Base-by-base conservation (phyloP, 2,113 vertebrate genomes). In the Tachycineta bicolor region DNA sequence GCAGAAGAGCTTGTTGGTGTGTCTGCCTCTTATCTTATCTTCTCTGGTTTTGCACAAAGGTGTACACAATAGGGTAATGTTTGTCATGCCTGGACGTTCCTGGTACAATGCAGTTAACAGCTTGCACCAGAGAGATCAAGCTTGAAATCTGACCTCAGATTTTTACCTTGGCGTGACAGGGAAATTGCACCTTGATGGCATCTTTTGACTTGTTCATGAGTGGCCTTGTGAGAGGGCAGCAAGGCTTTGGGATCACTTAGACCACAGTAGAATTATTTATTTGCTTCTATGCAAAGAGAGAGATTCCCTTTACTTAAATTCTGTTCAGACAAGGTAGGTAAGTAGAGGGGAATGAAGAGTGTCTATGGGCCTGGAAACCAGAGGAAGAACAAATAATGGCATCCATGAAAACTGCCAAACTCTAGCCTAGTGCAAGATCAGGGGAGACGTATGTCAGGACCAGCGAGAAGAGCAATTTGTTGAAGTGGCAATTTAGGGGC, bases 401-500 rank as follows among this genome's bases (percentile, higher is more conserved):
- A 80, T 60, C 82, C 74, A 23, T 14, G 44, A 85, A 76, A 76
- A 37, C 76, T 97, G 87, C 83, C 89, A 94, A 74, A 89, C 41
- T 65, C 56, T 8, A 92, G 59, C 81, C 68, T 73, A 85, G 55
- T 87, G 46, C 67, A 84, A 95, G 87, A 85, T 92, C 28, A 47
- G 29, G 78, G 67, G 31, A 95, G 87, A 88, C 0, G 0, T 89
- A 47, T 80, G 79, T 84, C 89, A 96, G 79, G 67, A 43, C 9
- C 33, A 78, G 46, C 71, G 71, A 94, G 77, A 34, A 93, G 46
- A 96, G 24, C 34, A 67, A 88, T 92, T 93, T 62, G 56, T 88
- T 92, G 62, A 78, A 85, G 58, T 83, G 76, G 83, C 65, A 93
- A n/a, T 95, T 96, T 74, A 74, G 62, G 58, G 87, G 64, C 55